Percentiles rank a stretch among this genome's conserved stretches.
These are phyloP conservation scores for Chaenogobius annularis DNA, from an alignment of 2,113 vertebrate species.

Conservation along the genomic window DNA sequence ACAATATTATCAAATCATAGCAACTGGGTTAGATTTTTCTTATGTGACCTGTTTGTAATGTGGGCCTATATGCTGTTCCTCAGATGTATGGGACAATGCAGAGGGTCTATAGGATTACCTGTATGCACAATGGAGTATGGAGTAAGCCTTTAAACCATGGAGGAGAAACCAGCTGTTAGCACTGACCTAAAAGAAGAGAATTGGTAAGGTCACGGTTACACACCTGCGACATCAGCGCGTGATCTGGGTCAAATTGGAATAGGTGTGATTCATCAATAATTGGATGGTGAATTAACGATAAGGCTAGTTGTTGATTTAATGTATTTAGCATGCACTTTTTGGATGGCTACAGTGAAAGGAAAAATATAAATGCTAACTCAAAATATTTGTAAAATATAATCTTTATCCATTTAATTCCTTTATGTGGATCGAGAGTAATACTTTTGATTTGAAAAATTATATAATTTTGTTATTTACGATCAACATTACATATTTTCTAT, in stretches of 20 bases:
- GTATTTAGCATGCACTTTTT: neutral
- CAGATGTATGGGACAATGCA: neutral
- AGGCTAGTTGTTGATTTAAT: neutral
- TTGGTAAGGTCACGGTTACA: conserved; percentile 4
- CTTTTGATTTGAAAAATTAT: no score
- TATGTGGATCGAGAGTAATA: no score
- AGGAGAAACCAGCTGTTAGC: neutral
- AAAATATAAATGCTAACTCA: neutral
- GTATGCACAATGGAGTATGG: neutral
- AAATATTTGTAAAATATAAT: neutral
- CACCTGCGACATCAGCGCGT: neutral
- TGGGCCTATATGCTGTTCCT: neutral
- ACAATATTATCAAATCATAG: neutral
- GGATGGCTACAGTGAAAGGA: neutral
- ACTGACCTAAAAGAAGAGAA: conserved; percentile 11
- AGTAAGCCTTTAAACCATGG: neutral
- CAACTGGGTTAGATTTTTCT: neutral
- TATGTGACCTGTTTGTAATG: neutral
- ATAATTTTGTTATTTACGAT: no score
- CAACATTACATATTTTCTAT: no score
- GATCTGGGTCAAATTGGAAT: conserved; percentile 15
- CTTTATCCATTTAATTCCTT: no score
- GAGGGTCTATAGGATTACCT: conserved; percentile 5
- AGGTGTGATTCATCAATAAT: neutral
- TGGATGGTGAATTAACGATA: neutral